Evolutionary conservation across 2,888 invertebrate genomes (phyloP).

Genomic region (Rhimphoctona megacephalus): DNA sequence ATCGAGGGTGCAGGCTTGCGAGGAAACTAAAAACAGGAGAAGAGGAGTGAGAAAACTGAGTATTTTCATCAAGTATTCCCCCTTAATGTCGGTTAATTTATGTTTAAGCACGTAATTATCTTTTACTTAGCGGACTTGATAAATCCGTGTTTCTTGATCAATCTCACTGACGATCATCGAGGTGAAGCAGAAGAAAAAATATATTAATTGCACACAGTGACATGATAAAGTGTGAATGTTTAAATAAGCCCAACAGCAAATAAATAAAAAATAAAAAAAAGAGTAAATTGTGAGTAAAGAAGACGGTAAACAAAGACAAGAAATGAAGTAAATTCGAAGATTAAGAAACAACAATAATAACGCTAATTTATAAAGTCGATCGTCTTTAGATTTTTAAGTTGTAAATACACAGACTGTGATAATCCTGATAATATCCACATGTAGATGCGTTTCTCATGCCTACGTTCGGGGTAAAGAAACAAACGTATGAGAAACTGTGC

Average conservation of each 20-base stretch:
- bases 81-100: constrained; percentile 51
- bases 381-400: constrained; percentile 79
- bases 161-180: constrained; percentile 34
- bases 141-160: constrained; percentile 38
- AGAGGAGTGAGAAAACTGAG: constrained; percentile 36
- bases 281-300: background rate
- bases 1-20: background rate
- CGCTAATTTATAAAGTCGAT: constrained; percentile 63
- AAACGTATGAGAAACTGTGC: constrained; percentile 49
- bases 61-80: constrained; percentile 63
- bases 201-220: constrained; percentile 3
- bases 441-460: constrained; percentile 74
- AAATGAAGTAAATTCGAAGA: constrained; percentile 10
- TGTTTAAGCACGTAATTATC: constrained; percentile 43
- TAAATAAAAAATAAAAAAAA: background rate
- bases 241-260: constrained; percentile 34
- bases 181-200: background rate
- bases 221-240: constrained; percentile 30
- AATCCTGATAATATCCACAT: constrained; percentile 81
- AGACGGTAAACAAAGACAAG: constrained; percentile 1
- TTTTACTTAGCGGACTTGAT: constrained; percentile 43
- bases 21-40: background rate
- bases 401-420: constrained; percentile 85
- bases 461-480: constrained; percentile 39
- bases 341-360: constrained; percentile 50